Evolutionary conservation across 2,113 vertebrate species (phyloP), one percentile per base, ranked within the genome.

Genomic region (Antennarius striatus): DNA sequence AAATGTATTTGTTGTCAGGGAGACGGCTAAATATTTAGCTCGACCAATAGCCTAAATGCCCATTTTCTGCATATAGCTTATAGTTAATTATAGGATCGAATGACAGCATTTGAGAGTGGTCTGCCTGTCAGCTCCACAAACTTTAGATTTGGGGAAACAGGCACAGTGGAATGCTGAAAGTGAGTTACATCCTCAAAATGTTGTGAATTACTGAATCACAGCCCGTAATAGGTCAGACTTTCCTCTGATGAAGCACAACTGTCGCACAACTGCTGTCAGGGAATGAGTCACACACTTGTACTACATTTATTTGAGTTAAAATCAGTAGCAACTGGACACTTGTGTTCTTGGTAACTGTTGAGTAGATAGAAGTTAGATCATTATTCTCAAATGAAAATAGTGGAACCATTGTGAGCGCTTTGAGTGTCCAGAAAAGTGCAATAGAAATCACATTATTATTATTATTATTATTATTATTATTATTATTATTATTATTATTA

Each of bases 21-120:
- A 79, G 85, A 87, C 73, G 13, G 2, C 68, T 56, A 87, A 89
- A 90, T 90, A 89, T 88, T 89, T 89, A 58, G 73, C 55, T 29
- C 40, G 60, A 78, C 55, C 32, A 14, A n/a, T 13, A 5, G 74
- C 28, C 56, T 42, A 67, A 64, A 58, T 75, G 67, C 8, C 60
- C 65, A 57, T 49, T 57, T 46, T 75, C 73, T 82, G 61, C 49
- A 63, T 60, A 60, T 65, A 66, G 74, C 58, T 46, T 47, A 11
- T 11, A 49, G 49, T 12, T 40, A 50, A 42, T 29, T 66, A 59
- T 16, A 5, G 17, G 75, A 32, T 82, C 71, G 42, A 15, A 59
- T 83, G 17, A 43, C 67, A 49, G 30, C 16, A 9, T 58, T 13
- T 52, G 22, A 43, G 56, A 46, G 1, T 3, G 14, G 22, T 42